Percentiles rank a stretch among this genome's conserved stretches.
Evolutionary conservation across 1,140 invertebrate genomes (phyloP).

Genomic region (Ostrea denselamellosa): DNA sequence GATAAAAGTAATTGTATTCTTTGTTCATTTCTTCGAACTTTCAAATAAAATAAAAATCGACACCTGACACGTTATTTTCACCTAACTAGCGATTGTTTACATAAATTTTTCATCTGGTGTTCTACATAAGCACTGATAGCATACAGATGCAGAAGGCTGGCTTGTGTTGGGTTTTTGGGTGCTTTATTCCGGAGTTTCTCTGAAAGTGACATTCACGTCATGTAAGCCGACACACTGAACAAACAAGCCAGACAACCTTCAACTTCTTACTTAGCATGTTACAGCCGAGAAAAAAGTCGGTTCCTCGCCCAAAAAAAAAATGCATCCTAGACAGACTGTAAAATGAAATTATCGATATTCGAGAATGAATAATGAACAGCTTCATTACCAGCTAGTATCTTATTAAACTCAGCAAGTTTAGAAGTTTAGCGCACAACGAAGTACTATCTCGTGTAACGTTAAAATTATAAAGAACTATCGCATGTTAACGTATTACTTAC

Average conservation of each 20-base stretch:
- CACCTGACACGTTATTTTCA: neutral
- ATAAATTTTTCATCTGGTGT: neutral
- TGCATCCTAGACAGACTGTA: no score
- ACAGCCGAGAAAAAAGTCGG: neutral
- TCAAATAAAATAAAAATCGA: neutral
- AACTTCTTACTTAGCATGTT: neutral
- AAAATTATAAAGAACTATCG: no score
- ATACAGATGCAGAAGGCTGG: slow-evolving; percentile 3
- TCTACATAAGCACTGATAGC: slow-evolving; percentile 32
- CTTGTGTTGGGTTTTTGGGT: neutral
- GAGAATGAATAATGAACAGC: no score
- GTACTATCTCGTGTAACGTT: no score
- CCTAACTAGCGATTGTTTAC: neutral
- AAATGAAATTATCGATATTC: no score
- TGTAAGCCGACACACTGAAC: slow-evolving; percentile 19
- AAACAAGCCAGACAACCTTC: slow-evolving; percentile 10
- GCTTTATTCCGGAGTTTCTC: neutral
- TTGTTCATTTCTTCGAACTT: neutral
- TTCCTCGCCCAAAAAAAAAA: neutral
- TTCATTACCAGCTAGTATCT: no score
- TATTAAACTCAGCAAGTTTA: no score
- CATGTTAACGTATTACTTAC: no score
- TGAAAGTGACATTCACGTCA: slow-evolving; percentile 4
- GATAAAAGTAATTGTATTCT: no score
- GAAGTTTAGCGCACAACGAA: no score